A percentile compares a stretch with the other conserved stretches of the same genome.
Conservation (phyloP, 2,888 invertebrate genomes). For the Andrena haemorrhoa region DNA sequence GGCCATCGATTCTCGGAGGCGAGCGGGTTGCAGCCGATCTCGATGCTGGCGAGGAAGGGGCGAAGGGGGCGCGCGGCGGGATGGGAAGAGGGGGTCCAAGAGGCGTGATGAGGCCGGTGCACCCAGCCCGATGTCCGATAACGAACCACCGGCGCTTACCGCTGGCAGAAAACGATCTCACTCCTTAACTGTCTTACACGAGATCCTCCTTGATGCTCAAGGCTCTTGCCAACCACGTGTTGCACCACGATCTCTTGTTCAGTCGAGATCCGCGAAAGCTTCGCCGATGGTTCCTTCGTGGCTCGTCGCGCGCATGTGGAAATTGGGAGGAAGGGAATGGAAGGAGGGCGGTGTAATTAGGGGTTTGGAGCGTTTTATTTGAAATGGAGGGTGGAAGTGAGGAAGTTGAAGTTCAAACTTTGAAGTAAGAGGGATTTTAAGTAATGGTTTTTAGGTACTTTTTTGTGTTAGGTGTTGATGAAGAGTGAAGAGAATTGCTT, state of each 20-base stretch:
- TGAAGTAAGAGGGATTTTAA: too few species aligned
- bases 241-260: slow-evolving; percentile 13
- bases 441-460: too few species aligned
- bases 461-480: too few species aligned
- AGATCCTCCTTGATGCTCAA: slow-evolving; percentile 15
- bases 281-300: neutral
- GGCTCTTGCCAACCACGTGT: slow-evolving; percentile 2
- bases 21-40: slow-evolving; percentile 50
- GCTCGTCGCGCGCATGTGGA: too few species aligned
- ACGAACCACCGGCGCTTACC: slow-evolving; percentile 73
- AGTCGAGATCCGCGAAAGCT: neutral
- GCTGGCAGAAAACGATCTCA: slow-evolving; percentile 63
- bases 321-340: too few species aligned
- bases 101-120: slow-evolving; percentile 79
- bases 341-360: too few species aligned
- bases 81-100: slow-evolving; percentile 50
- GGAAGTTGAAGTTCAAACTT: too few species aligned
- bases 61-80: slow-evolving; percentile 5
- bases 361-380: too few species aligned
- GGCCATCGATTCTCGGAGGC: slow-evolving; percentile 69
- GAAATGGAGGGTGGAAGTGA: too few species aligned
- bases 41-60: slow-evolving; percentile 55
- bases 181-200: slow-evolving; percentile 32
- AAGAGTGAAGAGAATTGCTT: too few species aligned
- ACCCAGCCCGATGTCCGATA: slow-evolving; percentile 78